A percentile compares a stretch with the other conserved stretches of the same genome.
phyloP scores from a whole-genome alignment of 2,113 vertebrate genomes.

The Eleginops maclovinus region DNA sequence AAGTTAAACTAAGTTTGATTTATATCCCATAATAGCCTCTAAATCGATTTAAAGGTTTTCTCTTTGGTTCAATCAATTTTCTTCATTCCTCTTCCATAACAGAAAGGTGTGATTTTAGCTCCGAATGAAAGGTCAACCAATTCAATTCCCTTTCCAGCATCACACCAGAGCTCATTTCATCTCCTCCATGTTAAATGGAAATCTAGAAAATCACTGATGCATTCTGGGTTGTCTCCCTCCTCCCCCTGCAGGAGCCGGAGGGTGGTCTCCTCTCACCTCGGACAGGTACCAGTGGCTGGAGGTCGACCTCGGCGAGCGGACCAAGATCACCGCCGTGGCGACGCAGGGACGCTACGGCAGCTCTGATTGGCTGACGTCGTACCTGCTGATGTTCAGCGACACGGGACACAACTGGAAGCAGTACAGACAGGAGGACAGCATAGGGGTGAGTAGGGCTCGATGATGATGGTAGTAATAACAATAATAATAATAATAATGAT shows the following conservation, averaged over 20 bases:
- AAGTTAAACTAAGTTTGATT: background rate
- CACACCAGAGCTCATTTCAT: slow-evolving; percentile 32
- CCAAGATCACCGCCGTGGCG: slow-evolving; percentile 88
- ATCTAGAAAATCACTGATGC: slow-evolving; percentile 22
- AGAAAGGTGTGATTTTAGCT: slow-evolving; percentile 18
- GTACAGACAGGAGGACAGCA: slow-evolving; percentile 91
- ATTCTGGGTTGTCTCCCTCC: background rate
- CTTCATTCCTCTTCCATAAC: slow-evolving; percentile 18
- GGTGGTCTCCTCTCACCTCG: slow-evolving; percentile 92
- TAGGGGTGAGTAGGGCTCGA: slow-evolving; percentile 88
- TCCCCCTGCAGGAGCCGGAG: slow-evolving; percentile 88
- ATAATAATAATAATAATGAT: too few species aligned
- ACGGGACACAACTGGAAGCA: slow-evolving; percentile 93
- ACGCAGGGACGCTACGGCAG: slow-evolving; percentile 93
- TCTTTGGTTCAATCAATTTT: slow-evolving; percentile 8
- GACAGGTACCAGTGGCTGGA: slow-evolving; percentile 92
- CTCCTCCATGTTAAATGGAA: slow-evolving; percentile 18
- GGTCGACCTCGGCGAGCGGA: slow-evolving; percentile 89
- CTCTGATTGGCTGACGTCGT: slow-evolving; percentile 92
- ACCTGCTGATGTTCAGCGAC: slow-evolving; percentile 93
- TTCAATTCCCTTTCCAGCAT: slow-evolving; percentile 24
- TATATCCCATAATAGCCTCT: slow-evolving; percentile 12
- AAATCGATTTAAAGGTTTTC: slow-evolving; percentile 11
- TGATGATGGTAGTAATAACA: too few species aligned
- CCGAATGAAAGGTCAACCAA: slow-evolving; percentile 31